Percentiles rank a stretch among this genome's conserved stretches.
phyloP scores from a whole-genome alignment of 2,888 invertebrate genomes.

The Drosophila paranaensis region DNA sequence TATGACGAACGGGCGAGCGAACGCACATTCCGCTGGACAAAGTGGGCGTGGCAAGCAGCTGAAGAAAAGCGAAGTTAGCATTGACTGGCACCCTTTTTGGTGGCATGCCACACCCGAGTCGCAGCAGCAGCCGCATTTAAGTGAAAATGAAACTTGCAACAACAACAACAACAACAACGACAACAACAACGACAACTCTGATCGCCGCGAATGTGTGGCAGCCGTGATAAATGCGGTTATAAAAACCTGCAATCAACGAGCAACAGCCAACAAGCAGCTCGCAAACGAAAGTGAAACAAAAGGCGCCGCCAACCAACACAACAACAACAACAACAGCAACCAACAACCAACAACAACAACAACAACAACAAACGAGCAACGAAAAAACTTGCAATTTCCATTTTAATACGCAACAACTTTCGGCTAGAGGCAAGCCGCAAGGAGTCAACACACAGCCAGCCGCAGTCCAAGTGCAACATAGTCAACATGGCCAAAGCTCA shows the following conservation, averaged over 20 bases:
- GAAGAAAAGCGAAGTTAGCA: constrained; percentile 11
- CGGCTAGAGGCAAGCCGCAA: constrained; percentile 64
- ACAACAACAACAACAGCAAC: constrained; percentile 14
- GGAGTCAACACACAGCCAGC: constrained; percentile 14
- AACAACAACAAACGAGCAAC: constrained; percentile 19
- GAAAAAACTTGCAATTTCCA: constrained; percentile 78
- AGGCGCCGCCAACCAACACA: constrained; percentile 57
- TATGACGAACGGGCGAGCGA: constrained; percentile 56
- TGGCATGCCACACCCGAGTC: constrained; percentile 15
- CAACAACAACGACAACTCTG: constrained; percentile 41
- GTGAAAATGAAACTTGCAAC: constrained; percentile 75
- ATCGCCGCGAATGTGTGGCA: constrained; percentile 67
- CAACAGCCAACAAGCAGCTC: constrained; percentile 56
- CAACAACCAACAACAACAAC: constrained; percentile 65
- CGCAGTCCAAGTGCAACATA: constrained; percentile 19
- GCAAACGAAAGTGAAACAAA: constrained; percentile 81
- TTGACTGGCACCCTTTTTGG: constrained; percentile 32
- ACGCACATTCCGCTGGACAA: constrained; percentile 3
- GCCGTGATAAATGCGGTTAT: constrained; percentile 75
- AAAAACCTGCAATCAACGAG: constrained; percentile 75
- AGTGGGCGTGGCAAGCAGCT: constrained; percentile 34
- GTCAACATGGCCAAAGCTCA: constrained; percentile 43
- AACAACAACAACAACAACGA: constrained; percentile 23
- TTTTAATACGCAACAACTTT: constrained; percentile 79
- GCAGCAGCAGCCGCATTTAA: constrained; percentile 55